Evolutionary conservation across 37 sponge, comb jelly and placozoan species (phyloP), one percentile per base, ranked within the genome.

Genomic region (Halichondria panicea): DNA sequence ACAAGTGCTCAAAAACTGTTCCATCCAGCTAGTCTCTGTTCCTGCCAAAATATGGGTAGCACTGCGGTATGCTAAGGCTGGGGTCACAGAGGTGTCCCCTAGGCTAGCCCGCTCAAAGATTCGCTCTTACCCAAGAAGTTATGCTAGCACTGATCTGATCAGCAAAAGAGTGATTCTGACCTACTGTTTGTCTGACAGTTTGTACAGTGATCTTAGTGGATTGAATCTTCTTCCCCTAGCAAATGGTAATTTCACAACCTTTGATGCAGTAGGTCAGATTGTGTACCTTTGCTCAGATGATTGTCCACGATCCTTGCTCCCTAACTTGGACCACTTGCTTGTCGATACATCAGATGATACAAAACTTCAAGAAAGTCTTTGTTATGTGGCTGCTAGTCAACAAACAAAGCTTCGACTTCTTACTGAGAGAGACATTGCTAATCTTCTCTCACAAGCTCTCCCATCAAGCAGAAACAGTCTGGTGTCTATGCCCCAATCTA

Each of bases 131-230:
- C 43, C 31, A 28, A 24, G 21, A 13, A 65, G 71, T 37, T 86
- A 86, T 66, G 41, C 8, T 18, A 41, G 30, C 0, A 13, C 66
- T 72, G 54, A 38, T 15, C 9, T 25, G 37, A 28, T 21, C 39
- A 52, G 59, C 21, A 86, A 86, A 28, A 18, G 64, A n/a, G 58
- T 68, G 28, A 37, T 86, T 55, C 80, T 86, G 35, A 48, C 22
- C 0, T 86, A 86, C 75, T 86, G 86, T 36, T 61, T 86, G n/a
- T 60, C 50, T 24, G 80, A 86, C 42, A n/a, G n/a, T n/a, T n/a
- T 30, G 34, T 79, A 79, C 41, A n/a, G 19, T 56, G 84, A 83
- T 15, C 46, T 83, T 18, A 4, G 24, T 68, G 62, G 60, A 2
- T 31, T 86, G 8, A 58, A 55, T 18, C 61, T 86, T 22, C 65